Percentiles rank a stretch among this genome's conserved stretches.
Evolutionary conservation across 1,140 invertebrate genomes (phyloP).

Genomic region (Sycobia sp.): DNA sequence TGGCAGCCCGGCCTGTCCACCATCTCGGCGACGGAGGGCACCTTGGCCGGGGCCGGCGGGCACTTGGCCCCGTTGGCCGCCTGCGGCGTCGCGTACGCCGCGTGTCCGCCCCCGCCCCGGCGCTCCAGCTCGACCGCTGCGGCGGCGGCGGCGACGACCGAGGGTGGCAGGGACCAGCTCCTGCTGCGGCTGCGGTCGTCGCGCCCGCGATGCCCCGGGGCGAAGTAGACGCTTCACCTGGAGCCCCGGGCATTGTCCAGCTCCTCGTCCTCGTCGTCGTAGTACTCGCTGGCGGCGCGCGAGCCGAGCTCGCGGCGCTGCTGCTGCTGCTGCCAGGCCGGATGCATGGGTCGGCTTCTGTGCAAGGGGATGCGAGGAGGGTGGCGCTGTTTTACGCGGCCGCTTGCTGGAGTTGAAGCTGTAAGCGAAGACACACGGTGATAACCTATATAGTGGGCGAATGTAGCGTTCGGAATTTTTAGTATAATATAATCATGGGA

Average conservation of each 20-base stretch:
- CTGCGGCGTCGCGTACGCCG: constrained; percentile 17
- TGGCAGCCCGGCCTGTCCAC: constrained; percentile 25
- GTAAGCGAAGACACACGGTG: too few species aligned
- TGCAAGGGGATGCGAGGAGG: background rate
- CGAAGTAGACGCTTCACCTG: constrained; percentile 20
- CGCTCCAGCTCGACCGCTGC: constrained; percentile 10
- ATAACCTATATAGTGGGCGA: too few species aligned
- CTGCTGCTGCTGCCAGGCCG: constrained; percentile 16
- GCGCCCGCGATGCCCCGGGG: background rate
- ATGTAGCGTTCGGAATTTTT: too few species aligned
- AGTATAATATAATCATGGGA: too few species aligned
- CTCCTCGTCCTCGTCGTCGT: too few species aligned
- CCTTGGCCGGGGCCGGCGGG: constrained; percentile 27
- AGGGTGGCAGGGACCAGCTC: too few species aligned
- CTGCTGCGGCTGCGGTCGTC: background rate
- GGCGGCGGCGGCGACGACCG: background rate
- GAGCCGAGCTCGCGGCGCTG: background rate
- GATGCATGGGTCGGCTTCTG: constrained; percentile 9
- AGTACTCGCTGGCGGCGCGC: constrained; percentile 18
- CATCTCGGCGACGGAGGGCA: constrained; percentile 28
- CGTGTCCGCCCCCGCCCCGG: background rate
- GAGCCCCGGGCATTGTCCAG: constrained; percentile 14
- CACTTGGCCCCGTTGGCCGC: too few species aligned
- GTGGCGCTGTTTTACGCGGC: too few species aligned
- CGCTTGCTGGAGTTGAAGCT: too few species aligned